Evolutionary conservation across 2,797 vertebrate species (phyloP), one percentile per base, ranked within the genome.

Genomic region (Carcharodon carcharias): DNA sequence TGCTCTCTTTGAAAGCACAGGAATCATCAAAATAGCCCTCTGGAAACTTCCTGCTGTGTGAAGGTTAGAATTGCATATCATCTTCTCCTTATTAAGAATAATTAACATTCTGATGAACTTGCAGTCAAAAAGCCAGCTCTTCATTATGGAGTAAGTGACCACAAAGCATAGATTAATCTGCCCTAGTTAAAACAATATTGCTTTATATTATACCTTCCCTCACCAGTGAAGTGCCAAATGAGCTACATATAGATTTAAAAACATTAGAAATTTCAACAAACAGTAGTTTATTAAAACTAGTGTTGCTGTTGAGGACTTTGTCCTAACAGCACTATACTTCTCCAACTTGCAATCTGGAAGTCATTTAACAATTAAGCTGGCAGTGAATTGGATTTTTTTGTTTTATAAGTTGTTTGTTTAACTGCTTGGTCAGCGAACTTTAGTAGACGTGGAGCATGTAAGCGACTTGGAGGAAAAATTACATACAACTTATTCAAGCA

Each of bases 381-480:
- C 31, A 40, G 35, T n/a, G 61, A 92, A 8, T 92, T 92, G 58
- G n/a, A 56, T 1, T 91, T 91, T 40, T 61, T 65, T 92, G n/a
- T 91, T 89, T 89, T 89, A 89, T 89, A 28, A 56, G 87, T 89
- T 54, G 23, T 91, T 58, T 63, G 16, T 92, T 92, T 92, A 92
- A n/a, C 45, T 23, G 18, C 23, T 40, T 93, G 88, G 56, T 35
- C 56, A 61, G 26, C 18, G 40, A 65, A 45, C 7, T 40, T 93
- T 45, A 40, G n/a, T 67, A 12, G n/a, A n/a, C 9, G 23, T 67
- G 89, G 58, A 92, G 23, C 89, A 63, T 92, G 35, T 65, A 92
- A 35, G 61, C 26, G 18, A 40, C 6, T 56, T 40, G 91, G 8
- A 91, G 31, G 56, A n/a, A 12, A 93, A 65, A 67, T 65, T 93